Conservation (phyloP, 2,888 invertebrate species). For the Rapana venosa region DNA sequence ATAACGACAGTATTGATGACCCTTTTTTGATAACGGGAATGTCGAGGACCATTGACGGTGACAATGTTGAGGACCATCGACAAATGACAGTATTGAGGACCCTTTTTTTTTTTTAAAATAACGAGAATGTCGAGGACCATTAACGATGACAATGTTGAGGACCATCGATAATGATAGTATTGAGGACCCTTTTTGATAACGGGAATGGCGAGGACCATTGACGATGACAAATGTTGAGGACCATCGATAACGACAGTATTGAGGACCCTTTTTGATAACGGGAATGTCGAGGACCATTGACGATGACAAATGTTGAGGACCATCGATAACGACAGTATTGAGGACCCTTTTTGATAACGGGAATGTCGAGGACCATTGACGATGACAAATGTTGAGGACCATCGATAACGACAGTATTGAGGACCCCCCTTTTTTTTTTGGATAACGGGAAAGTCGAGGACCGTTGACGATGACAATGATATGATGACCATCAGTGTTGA, state of each 20-base stretch:
- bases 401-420: conserved; percentile 2
- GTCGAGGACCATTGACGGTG: not conserved
- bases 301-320: not conserved
- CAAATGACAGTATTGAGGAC: not conserved
- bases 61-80: not conserved
- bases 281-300: not conserved
- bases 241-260: not conserved
- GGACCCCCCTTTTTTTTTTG: not conserved
- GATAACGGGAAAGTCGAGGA: not conserved
- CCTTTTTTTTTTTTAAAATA: not conserved
- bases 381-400: not conserved
- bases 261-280: not conserved
- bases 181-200: not conserved
- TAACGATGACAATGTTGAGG: not conserved
- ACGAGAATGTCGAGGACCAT: not conserved
- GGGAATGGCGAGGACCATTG: not conserved
- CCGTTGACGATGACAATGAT: not conserved
- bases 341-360: not conserved
- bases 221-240: not conserved
- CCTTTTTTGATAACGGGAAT: not conserved
- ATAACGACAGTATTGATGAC: not conserved
- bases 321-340: not conserved
- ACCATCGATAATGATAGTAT: conserved; percentile 2
- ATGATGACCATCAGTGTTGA: not conserved
- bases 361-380: not conserved